Evolutionary conservation across 2,113 vertebrate genomes (phyloP).

Genomic region (Nothobranchius kuhntae): DNA sequence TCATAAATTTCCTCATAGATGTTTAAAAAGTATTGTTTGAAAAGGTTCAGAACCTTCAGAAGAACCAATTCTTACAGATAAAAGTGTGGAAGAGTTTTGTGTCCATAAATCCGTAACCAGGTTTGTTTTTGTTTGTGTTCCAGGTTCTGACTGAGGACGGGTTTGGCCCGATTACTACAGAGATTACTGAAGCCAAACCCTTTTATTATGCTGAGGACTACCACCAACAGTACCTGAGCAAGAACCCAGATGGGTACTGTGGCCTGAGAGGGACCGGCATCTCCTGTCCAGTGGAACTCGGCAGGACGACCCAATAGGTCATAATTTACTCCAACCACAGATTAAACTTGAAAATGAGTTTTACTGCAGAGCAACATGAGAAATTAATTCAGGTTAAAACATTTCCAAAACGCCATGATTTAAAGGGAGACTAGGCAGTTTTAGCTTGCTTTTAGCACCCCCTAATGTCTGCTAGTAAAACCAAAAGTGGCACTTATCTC

Average conservation of each 20-base stretch:
- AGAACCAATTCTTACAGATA: background rate
- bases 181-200: constrained; percentile 76
- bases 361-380: too few species aligned
- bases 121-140: constrained; percentile 9
- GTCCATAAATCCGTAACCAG: too few species aligned
- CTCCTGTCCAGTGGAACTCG: constrained; percentile 81
- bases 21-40: too few species aligned
- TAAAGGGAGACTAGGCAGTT: too few species aligned
- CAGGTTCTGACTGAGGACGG: constrained; percentile 78
- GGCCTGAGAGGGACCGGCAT: constrained; percentile 86
- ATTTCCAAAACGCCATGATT: too few species aligned
- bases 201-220: constrained; percentile 93
- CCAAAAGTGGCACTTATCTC: too few species aligned
- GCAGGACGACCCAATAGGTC: constrained; percentile 26
- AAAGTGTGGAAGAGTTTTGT: too few species aligned
- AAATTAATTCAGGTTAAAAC: too few species aligned
- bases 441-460: too few species aligned
- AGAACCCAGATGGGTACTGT: constrained; percentile 88
- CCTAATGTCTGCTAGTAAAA: too few species aligned
- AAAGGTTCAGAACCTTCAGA: background rate
- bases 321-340: background rate
- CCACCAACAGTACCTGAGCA: constrained; percentile 95
- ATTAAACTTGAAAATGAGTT: too few species aligned
- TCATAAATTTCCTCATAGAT: too few species aligned
- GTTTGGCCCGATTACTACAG: constrained; percentile 84